A percentile compares a stretch with the other conserved stretches of the same genome.
phyloP scores from a whole-genome alignment of 2,888 invertebrate species.

The Leptinotarsa haldemani region DNA sequence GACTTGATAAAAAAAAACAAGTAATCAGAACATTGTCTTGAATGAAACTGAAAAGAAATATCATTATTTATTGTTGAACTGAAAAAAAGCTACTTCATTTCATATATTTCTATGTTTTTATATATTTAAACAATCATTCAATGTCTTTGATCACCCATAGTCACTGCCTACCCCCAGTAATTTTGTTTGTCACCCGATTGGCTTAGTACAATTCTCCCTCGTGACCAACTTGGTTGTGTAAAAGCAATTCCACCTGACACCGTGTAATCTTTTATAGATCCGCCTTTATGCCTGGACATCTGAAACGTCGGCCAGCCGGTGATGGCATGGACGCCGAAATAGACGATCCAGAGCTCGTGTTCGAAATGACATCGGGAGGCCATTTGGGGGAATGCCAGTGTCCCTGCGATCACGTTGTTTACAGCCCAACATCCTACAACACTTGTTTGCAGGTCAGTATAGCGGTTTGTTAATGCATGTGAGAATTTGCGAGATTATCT shows the following conservation, averaged over 20 bases:
- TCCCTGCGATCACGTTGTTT: constrained; percentile 64
- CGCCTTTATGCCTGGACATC: constrained; percentile 48
- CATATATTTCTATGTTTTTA: too few species aligned
- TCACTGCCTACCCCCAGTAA: not conserved
- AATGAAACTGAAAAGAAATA: too few species aligned
- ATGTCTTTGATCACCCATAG: too few species aligned
- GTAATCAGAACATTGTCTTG: too few species aligned
- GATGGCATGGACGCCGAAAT: constrained; percentile 65
- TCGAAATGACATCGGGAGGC: constrained; percentile 62
- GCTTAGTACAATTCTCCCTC: not conserved
- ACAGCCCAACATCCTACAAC: constrained; percentile 62
- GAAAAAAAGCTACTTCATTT: too few species aligned
- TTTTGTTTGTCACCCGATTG: not conserved
- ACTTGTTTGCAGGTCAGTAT: constrained; percentile 63
- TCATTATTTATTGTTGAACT: too few species aligned
- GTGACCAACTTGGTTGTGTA: not conserved
- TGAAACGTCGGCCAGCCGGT: constrained; percentile 60
- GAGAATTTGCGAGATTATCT: not conserved
- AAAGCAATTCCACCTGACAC: not conserved
- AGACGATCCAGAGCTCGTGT: constrained; percentile 64
- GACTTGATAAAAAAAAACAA: too few species aligned
- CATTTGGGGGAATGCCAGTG: constrained; percentile 62
- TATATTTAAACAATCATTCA: too few species aligned
- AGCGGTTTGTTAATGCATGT: constrained; percentile 4
- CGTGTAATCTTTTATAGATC: constrained; percentile 42